Evolutionary conservation across 2,888 invertebrate genomes (phyloP).

Genomic region (Aphodius granarius): DNA sequence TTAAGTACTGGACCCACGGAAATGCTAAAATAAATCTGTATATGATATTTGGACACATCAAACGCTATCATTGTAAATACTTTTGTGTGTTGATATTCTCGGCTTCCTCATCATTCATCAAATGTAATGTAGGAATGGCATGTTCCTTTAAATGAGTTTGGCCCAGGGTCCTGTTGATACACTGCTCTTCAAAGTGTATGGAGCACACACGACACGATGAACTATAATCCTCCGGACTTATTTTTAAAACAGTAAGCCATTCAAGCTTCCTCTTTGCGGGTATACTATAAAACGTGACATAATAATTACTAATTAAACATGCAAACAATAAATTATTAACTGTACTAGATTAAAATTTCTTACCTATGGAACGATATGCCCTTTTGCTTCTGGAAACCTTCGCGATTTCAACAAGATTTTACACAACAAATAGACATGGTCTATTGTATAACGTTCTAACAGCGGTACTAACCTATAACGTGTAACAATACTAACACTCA

Average conservation of each 20-base stretch:
- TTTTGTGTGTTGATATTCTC: neutral
- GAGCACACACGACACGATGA: neutral
- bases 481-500: too few species aligned
- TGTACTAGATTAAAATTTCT: too few species aligned
- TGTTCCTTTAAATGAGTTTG: neutral
- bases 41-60: neutral
- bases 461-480: too few species aligned
- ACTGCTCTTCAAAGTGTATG: neutral
- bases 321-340: neutral
- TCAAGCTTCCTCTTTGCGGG: neutral
- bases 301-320: neutral
- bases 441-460: too few species aligned
- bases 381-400: too few species aligned
- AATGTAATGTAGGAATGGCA: neutral
- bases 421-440: too few species aligned
- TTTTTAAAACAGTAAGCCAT: neutral
- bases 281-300: neutral
- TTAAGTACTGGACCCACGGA: neutral
- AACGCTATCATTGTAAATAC: neutral
- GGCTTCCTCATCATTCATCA: neutral
- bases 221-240: neutral
- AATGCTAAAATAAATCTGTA: neutral
- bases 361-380: too few species aligned
- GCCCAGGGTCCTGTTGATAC: neutral
- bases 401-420: too few species aligned